Conservation (phyloP, 2,113 vertebrate species). For the Ptychochromis oligacanthus region DNA sequence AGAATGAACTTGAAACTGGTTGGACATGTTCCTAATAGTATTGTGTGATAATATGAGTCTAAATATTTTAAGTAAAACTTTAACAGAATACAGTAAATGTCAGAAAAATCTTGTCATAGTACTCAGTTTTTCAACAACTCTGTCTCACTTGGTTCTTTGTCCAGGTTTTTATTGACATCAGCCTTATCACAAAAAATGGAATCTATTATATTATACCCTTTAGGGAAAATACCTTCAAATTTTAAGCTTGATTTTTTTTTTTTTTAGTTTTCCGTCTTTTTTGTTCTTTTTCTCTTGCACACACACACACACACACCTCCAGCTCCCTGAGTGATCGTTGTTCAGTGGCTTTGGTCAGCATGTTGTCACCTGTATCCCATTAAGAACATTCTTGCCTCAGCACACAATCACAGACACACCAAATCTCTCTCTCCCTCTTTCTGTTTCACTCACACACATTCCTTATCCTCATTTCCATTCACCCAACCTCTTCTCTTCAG, state of each 20-base stretch:
- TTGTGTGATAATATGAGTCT: neutral
- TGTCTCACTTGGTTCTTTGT: neutral
- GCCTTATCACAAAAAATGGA: neutral
- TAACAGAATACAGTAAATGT: neutral
- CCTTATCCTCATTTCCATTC: conserved; percentile 51
- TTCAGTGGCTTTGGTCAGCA: conserved; percentile 78
- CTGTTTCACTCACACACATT: conserved; percentile 35
- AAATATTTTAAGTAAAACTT: neutral
- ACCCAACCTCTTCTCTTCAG: conserved; percentile 42
- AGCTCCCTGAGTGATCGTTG: conserved; percentile 73
- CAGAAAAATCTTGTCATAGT: neutral
- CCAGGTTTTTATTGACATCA: conserved; percentile 11
- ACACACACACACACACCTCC: conserved; percentile 23
- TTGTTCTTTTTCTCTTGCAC: neutral
- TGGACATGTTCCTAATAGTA: neutral
- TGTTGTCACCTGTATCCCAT: conserved; percentile 82
- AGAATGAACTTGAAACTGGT: neutral
- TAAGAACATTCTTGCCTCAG: conserved; percentile 80
- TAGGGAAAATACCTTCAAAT: conserved; percentile 6
- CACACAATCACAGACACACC: conserved; percentile 66
- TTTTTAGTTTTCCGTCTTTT: neutral
- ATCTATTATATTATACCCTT: conserved; percentile 7
- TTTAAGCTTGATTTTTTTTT: neutral
- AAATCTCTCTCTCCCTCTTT: conserved; percentile 19
- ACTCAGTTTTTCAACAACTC: neutral